Evolutionary conservation across 2,797 vertebrate species (phyloP), one percentile per base, ranked within the genome.

Genomic region (Mormyrops boulengeri): DNA sequence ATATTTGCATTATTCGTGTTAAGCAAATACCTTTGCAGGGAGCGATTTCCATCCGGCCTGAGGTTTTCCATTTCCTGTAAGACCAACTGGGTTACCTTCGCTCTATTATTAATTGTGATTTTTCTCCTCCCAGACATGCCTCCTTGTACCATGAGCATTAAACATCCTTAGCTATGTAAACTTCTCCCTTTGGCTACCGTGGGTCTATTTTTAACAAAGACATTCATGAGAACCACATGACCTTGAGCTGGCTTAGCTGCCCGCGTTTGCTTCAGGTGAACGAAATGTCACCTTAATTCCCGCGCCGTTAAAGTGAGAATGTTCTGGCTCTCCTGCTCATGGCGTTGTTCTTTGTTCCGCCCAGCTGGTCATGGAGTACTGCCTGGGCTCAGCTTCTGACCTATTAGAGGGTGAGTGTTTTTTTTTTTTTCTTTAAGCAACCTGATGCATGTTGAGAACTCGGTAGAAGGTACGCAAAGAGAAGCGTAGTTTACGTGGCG

Each of bases 291-390:
- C 50, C 11, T 53, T 86, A 50, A 77, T 41, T 80, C 73, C 73
- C 73, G 38, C 7, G 30, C 34, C 17, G 6, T 44, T 41, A 80
- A 80, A 41, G 38, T n/a, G 34, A 1, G 41, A n/a, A 44, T 41
- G 7, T 80, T 80, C 73, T 11, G 73, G 73, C 41, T 85, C 11
- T 85, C 41, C 22, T 50, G n/a, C 82, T 85, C 11, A 49, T 85
- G 44, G 41, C 19, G 1, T 85, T 50, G 82, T 85, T 85, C 12
- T 86, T 66, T 90, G 85, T 91, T 30, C 90, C 12, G 95, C 96
- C 86, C 95, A 99, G 98, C 94, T 99, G 96, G 98, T 99, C 94
- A 99, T 99, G 98, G 98, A 99, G 94, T 99, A 99, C 92, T 99
- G 98, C 93, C 96, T 99, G 94, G 98, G 98, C 95, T 99, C 98